A percentile compares a stretch with the other conserved stretches of the same genome.
Evolutionary conservation across 2,888 invertebrate species (phyloP).

Genomic region (Apodemia zela): DNA sequence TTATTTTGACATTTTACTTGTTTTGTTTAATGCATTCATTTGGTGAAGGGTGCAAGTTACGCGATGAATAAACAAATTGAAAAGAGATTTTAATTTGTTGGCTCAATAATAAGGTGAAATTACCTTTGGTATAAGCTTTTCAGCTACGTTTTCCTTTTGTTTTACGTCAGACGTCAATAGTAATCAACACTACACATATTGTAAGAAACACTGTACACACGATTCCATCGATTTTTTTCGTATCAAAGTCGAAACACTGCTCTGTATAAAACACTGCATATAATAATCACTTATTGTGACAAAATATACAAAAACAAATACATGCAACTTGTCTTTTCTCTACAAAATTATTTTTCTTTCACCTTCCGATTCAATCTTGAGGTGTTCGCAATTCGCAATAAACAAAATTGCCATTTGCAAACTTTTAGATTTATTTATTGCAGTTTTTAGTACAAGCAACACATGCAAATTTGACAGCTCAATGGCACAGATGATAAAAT

Average conservation of each 20-base stretch:
- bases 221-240: constrained; percentile 53
- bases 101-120: neutral
- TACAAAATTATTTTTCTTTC: constrained; percentile 42
- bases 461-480: neutral
- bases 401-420: constrained; percentile 19
- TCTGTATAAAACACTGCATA: constrained; percentile 37
- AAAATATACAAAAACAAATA: constrained; percentile 39
- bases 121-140: constrained; percentile 21
- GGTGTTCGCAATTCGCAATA: constrained; percentile 31
- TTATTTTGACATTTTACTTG: constrained; percentile 67
- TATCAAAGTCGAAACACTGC: constrained; percentile 45
- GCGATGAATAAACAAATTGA: constrained; percentile 8
- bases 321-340: constrained; percentile 36
- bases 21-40: constrained; percentile 42
- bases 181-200: constrained; percentile 75
- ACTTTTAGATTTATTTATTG: neutral
- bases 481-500: no score
- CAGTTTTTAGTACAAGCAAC: constrained; percentile 2
- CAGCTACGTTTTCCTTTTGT: constrained; percentile 65
- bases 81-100: constrained; percentile 1
- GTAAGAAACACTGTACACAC: constrained; percentile 51
- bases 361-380: constrained; percentile 37
- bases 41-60: constrained; percentile 54
- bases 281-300: constrained; percentile 39
- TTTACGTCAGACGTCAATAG: constrained; percentile 70